Conservation (phyloP, 2,888 invertebrate species). For the Alsophila aescularia region DNA sequence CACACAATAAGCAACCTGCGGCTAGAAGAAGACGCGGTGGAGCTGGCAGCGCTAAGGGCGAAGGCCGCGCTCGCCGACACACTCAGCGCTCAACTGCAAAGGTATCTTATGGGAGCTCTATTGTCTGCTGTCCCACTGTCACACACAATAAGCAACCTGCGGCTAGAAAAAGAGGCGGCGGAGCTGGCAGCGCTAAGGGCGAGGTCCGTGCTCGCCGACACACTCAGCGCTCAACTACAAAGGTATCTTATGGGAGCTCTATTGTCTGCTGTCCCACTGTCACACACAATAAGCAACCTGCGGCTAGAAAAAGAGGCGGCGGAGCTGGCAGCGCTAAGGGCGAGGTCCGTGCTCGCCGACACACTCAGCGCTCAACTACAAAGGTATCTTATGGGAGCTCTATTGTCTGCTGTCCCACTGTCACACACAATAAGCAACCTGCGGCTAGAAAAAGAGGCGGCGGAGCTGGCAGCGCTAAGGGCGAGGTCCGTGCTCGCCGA, state of each 20-base stretch:
- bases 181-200: slow-evolving; percentile 73
- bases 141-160: too few relatives aligned
- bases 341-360: slow-evolving; percentile 73
- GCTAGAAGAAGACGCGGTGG: slow-evolving; percentile 76
- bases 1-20: too few relatives aligned
- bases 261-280: neutral
- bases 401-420: neutral
- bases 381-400: slow-evolving; percentile 58
- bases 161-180: slow-evolving; percentile 75
- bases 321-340: slow-evolving; percentile 70
- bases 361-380: slow-evolving; percentile 68
- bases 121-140: neutral
- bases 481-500: slow-evolving; percentile 75
- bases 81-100: slow-evolving; percentile 65
- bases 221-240: slow-evolving; percentile 67
- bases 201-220: slow-evolving; percentile 71
- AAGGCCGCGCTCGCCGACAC: slow-evolving; percentile 74
- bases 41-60: slow-evolving; percentile 71
- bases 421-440: slow-evolving; percentile 55
- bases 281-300: too few relatives aligned
- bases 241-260: slow-evolving; percentile 58
- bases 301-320: slow-evolving; percentile 77
- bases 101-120: slow-evolving; percentile 55
- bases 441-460: slow-evolving; percentile 72
- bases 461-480: slow-evolving; percentile 70